Conservation (phyloP, 2,797 vertebrate genomes). For the Bradypodion pumilum region DNA sequence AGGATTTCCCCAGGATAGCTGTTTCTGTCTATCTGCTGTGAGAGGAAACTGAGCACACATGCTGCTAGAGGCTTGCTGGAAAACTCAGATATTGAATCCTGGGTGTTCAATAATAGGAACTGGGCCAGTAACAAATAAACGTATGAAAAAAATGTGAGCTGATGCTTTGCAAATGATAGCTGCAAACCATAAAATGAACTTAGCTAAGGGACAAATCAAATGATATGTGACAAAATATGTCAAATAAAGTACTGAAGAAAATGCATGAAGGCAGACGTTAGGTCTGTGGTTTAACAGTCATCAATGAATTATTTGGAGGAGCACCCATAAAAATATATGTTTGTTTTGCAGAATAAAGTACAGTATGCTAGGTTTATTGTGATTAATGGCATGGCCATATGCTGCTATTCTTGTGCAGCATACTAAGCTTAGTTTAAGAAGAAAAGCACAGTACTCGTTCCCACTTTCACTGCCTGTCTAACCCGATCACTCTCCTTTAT, state of each 20-base stretch:
- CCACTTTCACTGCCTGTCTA: neutral
- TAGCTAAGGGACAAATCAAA: neutral
- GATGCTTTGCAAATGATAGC: neutral
- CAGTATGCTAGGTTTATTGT: neutral
- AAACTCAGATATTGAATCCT: neutral
- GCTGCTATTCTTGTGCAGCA: neutral
- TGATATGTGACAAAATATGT: neutral
- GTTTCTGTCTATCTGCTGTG: neutral
- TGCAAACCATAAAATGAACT: conserved; percentile 3
- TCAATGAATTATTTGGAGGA: neutral
- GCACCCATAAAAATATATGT: neutral
- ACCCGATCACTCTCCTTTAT: neutral
- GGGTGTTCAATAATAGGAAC: neutral
- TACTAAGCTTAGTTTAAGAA: neutral
- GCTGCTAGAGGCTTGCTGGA: neutral
- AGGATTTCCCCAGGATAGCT: neutral
- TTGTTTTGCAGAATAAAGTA: neutral
- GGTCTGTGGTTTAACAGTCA: neutral
- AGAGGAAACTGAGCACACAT: neutral
- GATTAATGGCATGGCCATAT: neutral
- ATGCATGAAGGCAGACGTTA: neutral
- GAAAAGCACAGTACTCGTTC: neutral
- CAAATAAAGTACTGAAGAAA: conserved; percentile 2
- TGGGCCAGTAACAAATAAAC: neutral
- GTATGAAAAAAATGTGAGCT: neutral